phyloP scores from a whole-genome alignment of 2,888 invertebrate species.

The Gisinianus flammeolus region DNA sequence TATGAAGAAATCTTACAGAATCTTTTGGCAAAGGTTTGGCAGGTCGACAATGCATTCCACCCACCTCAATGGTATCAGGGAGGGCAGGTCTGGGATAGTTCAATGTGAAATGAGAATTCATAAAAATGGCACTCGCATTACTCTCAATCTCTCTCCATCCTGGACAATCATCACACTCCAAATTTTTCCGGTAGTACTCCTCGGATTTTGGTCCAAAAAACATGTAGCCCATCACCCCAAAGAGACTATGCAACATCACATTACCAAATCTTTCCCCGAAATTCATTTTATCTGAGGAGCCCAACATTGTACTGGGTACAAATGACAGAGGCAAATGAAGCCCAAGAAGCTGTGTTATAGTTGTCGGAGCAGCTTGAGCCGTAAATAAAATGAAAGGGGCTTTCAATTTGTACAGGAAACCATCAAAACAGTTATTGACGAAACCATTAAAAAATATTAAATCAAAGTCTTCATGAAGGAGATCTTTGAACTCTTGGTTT shows the following conservation, averaged over 20 bases:
- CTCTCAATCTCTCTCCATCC: constrained; percentile 51
- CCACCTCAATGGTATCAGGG: constrained; percentile 61
- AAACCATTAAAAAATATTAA: constrained; percentile 60
- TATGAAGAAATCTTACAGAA: constrained; percentile 22
- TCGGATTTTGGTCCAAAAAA: constrained; percentile 12
- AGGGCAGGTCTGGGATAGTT: constrained; percentile 47
- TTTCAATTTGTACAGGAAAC: constrained; percentile 65
- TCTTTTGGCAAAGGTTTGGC: constrained; percentile 27
- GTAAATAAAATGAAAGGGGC: constrained; percentile 55
- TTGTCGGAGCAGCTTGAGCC: constrained; percentile 27
- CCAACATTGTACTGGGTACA: constrained; percentile 4
- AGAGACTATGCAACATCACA: not conserved
- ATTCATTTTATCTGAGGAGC: constrained; percentile 23
- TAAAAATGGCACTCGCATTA: constrained; percentile 55
- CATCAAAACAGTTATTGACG: constrained; percentile 64
- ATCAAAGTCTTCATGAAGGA: constrained; percentile 54
- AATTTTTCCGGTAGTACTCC: not conserved
- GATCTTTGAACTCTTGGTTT: constrained; percentile 32
- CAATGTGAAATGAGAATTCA: constrained; percentile 46
- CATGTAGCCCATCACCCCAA: not conserved
- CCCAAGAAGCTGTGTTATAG: not conserved
- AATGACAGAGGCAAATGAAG: constrained; percentile 8
- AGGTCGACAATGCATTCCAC: constrained; percentile 68
- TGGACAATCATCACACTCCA: constrained; percentile 47
- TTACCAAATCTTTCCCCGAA: constrained; percentile 13